These are phyloP conservation scores for Euura saliciscinereae DNA, from an alignment of 1,140 invertebrate species.

Conservation along the genomic window DNA sequence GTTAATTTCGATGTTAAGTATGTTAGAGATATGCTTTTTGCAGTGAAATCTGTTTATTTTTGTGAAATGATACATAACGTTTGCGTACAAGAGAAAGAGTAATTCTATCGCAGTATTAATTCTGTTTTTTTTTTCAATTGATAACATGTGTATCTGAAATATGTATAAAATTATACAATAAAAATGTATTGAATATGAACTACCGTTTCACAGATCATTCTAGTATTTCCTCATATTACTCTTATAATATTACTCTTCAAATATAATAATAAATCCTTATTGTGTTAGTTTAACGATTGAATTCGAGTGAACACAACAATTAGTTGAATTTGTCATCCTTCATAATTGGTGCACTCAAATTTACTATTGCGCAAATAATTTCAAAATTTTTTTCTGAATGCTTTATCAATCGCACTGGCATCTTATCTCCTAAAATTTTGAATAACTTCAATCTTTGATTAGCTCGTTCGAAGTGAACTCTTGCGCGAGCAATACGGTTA, in stretches of 20 bases:
- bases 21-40: background rate
- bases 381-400: conserved; percentile 17
- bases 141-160: background rate
- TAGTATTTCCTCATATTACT: background rate
- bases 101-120: background rate
- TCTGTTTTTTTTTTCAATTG: background rate
- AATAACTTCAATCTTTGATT: conserved; percentile 39
- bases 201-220: background rate
- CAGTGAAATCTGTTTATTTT: conserved; percentile 12
- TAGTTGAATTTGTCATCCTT: conserved; percentile 12
- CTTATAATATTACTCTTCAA: background rate
- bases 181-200: background rate
- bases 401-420: conserved; percentile 13
- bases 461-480: conserved; percentile 20
- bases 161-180: background rate
- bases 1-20: conserved; percentile 10
- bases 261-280: background rate
- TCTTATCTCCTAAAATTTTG: conserved; percentile 26
- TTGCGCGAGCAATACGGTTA: conserved; percentile 32
- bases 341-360: conserved; percentile 12
- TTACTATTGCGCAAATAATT: conserved; percentile 12
- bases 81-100: conserved; percentile 1
- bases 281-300: too few relatives aligned
- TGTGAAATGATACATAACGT: conserved; percentile 15
- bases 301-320: background rate